These are phyloP conservation scores for Axis porcinus DNA, from an alignment of 2,113 vertebrate species.

Conservation along the genomic window DNA sequence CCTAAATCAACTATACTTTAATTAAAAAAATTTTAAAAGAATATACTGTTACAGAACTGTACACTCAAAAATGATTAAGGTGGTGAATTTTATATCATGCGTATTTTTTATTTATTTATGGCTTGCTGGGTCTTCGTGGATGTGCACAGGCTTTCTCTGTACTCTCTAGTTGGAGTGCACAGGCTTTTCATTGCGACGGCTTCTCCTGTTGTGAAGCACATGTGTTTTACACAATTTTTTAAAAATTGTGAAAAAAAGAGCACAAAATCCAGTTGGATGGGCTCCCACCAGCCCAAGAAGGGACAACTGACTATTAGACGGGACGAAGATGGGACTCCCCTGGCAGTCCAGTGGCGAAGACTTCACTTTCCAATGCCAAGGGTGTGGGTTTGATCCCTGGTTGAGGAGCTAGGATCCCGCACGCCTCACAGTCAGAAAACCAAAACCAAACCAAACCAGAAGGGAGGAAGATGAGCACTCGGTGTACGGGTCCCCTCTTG, in stretches of 20 bases:
- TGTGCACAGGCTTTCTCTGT: background rate
- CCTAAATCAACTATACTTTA: background rate
- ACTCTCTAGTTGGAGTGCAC: background rate
- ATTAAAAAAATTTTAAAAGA: background rate
- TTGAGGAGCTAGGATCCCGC: background rate
- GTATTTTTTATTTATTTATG: background rate
- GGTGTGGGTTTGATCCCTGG: background rate
- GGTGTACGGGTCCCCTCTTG: fast-evolving
- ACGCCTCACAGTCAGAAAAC: background rate
- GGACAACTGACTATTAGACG: fast-evolving
- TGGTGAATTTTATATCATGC: background rate
- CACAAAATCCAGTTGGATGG: background rate
- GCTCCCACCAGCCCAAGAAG: background rate
- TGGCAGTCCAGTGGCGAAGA: background rate
- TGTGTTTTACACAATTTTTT: background rate
- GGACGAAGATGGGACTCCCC: fast-evolving
- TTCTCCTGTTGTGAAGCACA: background rate
- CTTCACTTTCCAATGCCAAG: background rate
- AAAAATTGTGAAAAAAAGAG: background rate
- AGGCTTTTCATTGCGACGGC: background rate
- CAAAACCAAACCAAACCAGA: background rate
- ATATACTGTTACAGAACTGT: background rate
- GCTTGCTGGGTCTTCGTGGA: background rate
- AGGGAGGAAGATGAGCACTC: fast-evolving
- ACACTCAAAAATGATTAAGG: background rate